Conservation (phyloP, 2,797 vertebrate species). For the Artibeus lituratus region DNA sequence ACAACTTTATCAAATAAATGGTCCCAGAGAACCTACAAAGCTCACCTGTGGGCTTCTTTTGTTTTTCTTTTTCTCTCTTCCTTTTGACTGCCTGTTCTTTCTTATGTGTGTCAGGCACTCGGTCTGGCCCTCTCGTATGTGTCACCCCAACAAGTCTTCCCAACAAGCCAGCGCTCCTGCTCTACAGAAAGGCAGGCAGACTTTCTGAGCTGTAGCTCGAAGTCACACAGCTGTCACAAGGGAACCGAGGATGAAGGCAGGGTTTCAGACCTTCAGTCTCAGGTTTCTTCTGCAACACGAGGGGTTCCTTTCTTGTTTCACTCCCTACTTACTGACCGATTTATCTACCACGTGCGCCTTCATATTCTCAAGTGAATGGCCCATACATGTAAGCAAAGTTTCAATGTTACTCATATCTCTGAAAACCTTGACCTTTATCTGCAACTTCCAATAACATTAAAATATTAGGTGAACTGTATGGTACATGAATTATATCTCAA, state of each 20-base stretch:
- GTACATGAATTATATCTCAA: background rate
- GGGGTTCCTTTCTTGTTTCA: background rate
- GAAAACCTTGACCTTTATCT: background rate
- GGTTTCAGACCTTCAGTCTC: background rate
- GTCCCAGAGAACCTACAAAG: background rate
- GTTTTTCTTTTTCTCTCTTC: background rate
- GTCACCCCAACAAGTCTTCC: background rate
- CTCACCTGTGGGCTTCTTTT: background rate
- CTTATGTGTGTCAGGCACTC: background rate
- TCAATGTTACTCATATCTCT: background rate
- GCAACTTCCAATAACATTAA: background rate
- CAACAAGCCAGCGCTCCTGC: background rate
- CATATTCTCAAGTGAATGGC: background rate
- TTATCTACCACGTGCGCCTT: background rate
- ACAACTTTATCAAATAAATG: conserved; percentile 40
- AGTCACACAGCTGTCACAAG: background rate
- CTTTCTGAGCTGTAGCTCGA: background rate
- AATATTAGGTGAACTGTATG: background rate
- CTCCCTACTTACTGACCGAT: background rate
- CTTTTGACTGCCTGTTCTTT: background rate
- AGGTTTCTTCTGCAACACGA: background rate
- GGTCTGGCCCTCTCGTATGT: background rate
- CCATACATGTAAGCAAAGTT: background rate
- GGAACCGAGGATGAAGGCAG: background rate
- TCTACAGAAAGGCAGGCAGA: background rate